Evolutionary conservation across 2,113 vertebrate genomes (phyloP), one percentile per base, ranked within the genome.

Genomic region (Lepisosteus osseus): DNA sequence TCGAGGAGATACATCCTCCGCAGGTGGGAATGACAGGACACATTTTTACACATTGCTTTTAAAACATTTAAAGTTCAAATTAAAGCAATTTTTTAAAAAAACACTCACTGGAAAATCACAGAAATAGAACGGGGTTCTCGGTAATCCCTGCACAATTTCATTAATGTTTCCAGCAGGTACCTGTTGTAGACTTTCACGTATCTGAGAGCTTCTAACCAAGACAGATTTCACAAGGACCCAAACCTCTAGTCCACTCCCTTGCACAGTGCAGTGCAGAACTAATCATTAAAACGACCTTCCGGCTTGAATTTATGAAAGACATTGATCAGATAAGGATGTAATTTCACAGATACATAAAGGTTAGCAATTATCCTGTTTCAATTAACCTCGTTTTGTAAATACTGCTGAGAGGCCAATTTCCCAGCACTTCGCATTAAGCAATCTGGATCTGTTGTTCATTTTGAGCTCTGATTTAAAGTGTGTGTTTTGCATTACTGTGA

Each of bases 241-340:
- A 79, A 76, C 17, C 47, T 51, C 5, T 6, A 3, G 67, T 80
- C 72, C 12, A 42, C 74, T 65, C 70, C 44, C 29, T 76, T 56
- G 73, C 67, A 76, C 72, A 70, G 56, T 11, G 74, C 61, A 0
- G 72, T 78, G 74, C 78, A 74, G 72, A 45, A 40, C 77, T 85
- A 89, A 87, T 87, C 85, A 88, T 77, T 74, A 12, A 70, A 83
- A 83, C 74, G 86, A 89, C 88, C 87, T 89, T 89, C 78, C 82
- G 85, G 82, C 85, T 78, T 81, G 78, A 63, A 88, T 89, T 87
- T 88, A 89, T 91, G 88, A 90, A 89, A 88, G 76, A 78, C 88
- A 89, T 89, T 86, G 89, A 91, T 91, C 89, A 91, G 87, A 87
- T 86, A 85, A 87, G 80, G 82, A 84, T 83, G 85, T 81, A 86